Base-by-base conservation (phyloP, 2,888 invertebrate species). In the Cetonia aurata region DNA sequence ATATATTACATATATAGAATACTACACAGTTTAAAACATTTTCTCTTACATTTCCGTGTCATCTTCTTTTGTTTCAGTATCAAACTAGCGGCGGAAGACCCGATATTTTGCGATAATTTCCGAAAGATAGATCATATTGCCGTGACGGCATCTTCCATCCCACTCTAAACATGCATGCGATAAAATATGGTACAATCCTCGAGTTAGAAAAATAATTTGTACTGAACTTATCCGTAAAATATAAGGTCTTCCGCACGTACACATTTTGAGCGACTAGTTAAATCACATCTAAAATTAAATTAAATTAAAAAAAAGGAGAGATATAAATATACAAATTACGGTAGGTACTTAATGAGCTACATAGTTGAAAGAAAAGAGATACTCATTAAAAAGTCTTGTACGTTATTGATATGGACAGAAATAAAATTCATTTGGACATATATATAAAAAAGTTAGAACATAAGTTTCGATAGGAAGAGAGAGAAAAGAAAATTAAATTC, bases 191-290 rank as follows among this genome's bases (percentile, higher is more conserved):
- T 8, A 9, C 8, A 10, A 37, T 10, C 42, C 44, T 62, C n/a
- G n/a, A n/a, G 62, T 72, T 76, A 75, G 74, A 75, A 76, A 79
- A 77, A 77, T 77, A 77, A 76, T 77, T 74, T 76, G 74, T 75
- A 72, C 73, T 56, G 67, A 70, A 74, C 70, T 62, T 62, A 53
- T 65, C 56, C 69, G 41, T 44, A 59, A 37, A 72, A 72, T 72
- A 73, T 72, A 73, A 15, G 52, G 70, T 69, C 72, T 75, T 73
- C 72, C 44, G 56, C 55, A 37, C 37, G 37, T 37, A 72, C 69
- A 79, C 75, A 77, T 79, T 37, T 37, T 80, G 80, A 82, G 81
- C 80, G 83, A 83, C 83, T 83, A 83, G 83, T 81, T 80, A 75
- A 79, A 83, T 83, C 83, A 83, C 83, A 82, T 80, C 80, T 81